phyloP scores from a whole-genome alignment of 2,797 vertebrate species.

The Gymnoscopelus braueri region DNA sequence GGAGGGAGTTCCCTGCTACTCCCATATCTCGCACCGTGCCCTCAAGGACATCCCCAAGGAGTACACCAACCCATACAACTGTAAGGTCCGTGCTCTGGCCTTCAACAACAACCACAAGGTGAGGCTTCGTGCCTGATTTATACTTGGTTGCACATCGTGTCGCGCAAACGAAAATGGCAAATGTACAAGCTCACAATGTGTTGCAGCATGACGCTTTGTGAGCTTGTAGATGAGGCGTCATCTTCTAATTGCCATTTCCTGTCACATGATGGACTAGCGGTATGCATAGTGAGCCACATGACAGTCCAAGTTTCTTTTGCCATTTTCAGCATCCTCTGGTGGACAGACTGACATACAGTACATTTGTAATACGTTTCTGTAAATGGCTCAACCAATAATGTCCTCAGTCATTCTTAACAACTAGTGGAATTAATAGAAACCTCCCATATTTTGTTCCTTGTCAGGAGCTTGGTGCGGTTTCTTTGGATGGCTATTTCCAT shows the following conservation, averaged over 20 bases:
- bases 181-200: no score
- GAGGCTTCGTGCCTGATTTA: background rate
- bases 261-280: no score
- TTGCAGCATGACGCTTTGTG: no score
- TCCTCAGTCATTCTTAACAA: background rate
- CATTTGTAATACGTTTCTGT: no score
- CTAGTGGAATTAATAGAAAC: background rate
- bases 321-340: no score
- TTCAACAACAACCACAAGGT: constrained; percentile 94
- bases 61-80: constrained; percentile 95
- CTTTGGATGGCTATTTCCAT: constrained; percentile 97
- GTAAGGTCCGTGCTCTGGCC: constrained; percentile 96
- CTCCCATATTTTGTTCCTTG: constrained; percentile 5
- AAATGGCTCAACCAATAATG: no score
- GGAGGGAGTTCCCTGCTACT: constrained; percentile 90
- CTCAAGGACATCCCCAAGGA: constrained; percentile 98
- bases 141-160: background rate
- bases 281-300: no score
- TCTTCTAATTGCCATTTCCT: no score
- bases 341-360: no score
- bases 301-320: no score
- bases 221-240: no score
- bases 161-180: background rate
- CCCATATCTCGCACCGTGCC: constrained; percentile 93
- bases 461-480: constrained; percentile 96